Conservation (phyloP, 1,140 invertebrate genomes). For the Pteromalus puparum region DNA sequence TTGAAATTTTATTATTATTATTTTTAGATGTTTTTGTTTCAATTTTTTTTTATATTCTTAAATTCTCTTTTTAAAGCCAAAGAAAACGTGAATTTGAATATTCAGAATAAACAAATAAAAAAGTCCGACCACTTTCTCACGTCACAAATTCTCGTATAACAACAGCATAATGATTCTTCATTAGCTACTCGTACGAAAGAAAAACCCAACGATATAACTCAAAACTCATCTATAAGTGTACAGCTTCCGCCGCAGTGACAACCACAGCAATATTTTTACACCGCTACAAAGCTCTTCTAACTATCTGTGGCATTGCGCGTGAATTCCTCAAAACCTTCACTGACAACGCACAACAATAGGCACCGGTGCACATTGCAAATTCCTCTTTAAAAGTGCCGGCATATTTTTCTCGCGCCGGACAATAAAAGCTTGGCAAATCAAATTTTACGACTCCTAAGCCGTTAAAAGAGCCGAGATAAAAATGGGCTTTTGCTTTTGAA, state of each 20-base stretch:
- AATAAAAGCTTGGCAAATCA: not conserved
- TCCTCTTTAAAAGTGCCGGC: not conserved
- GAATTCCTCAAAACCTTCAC: not conserved
- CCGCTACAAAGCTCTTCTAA: no score
- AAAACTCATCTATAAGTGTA: no score
- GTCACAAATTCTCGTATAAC: not conserved
- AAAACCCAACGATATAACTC: no score
- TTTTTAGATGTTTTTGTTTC: no score
- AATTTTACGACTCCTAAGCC: constrained; percentile 28
- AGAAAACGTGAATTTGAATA: no score
- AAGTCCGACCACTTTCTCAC: not conserved
- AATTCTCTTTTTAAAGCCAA: not conserved
- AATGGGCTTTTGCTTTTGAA: not conserved
- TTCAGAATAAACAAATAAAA: not conserved
- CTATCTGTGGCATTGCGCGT: not conserved
- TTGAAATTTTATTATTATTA: no score
- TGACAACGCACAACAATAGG: not conserved
- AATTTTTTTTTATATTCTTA: no score
- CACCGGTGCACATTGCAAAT: not conserved
- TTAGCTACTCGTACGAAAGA: not conserved
- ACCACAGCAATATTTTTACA: no score
- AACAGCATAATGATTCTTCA: not conserved
- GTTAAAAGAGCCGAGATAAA: not conserved
- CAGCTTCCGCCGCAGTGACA: no score
- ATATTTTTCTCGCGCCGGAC: not conserved